These are phyloP conservation scores for Thumatha senex DNA, from an alignment of 2,888 invertebrate genomes.

Conservation along the genomic window DNA sequence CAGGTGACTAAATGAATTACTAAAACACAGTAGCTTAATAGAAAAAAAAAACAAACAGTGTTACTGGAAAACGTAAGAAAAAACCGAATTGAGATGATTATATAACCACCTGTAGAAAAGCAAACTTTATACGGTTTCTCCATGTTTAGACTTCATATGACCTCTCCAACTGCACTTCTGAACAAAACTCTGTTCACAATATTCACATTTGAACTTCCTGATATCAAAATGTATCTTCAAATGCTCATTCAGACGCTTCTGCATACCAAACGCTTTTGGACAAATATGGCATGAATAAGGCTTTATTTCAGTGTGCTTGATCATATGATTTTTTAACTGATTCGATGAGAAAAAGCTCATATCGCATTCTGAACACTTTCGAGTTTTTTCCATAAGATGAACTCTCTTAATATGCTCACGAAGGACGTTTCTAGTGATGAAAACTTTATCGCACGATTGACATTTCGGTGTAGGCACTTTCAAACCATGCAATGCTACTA, in stretches of 20 bases:
- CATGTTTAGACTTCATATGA: conserved; percentile 60
- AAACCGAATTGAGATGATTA: too few relatives aligned
- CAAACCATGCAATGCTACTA: conserved; percentile 36
- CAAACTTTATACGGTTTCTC: not conserved
- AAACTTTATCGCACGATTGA: conserved; percentile 54
- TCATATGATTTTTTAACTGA: conserved; percentile 45
- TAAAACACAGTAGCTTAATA: too few relatives aligned
- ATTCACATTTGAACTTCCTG: conserved; percentile 63
- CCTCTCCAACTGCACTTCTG: conserved; percentile 72
- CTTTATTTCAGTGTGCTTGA: conserved; percentile 49
- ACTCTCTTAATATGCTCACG: conserved; percentile 42
- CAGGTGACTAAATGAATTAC: too few relatives aligned
- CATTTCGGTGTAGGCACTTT: conserved; percentile 32
- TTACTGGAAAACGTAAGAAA: too few relatives aligned
- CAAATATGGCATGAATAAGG: conserved; percentile 65
- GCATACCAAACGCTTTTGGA: conserved; percentile 54
- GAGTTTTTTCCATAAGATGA: conserved; percentile 49
- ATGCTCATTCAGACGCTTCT: conserved; percentile 56
- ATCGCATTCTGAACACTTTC: conserved; percentile 38
- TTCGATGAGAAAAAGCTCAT: not conserved
- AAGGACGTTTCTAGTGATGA: conserved; percentile 26
- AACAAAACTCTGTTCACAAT: conserved; percentile 74
- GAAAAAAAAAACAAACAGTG: too few relatives aligned
- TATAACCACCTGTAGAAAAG: too few relatives aligned
- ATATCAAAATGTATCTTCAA: conserved; percentile 57